Conservation (phyloP, 2,113 vertebrate species). For the Piaya cayana region DNA sequence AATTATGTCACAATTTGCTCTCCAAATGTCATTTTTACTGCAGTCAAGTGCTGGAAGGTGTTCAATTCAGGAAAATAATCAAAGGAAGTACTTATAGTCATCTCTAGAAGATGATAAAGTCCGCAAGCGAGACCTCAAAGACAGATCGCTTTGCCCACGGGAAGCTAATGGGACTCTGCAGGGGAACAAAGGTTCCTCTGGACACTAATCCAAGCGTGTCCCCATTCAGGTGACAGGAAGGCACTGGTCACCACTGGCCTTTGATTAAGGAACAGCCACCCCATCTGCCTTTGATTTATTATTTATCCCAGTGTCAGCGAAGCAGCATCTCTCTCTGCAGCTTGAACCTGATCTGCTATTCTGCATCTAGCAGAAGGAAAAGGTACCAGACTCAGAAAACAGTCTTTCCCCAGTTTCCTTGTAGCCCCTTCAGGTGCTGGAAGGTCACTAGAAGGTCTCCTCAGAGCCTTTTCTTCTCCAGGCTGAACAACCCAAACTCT, state of each 20-base stretch:
- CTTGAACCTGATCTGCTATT: neutral
- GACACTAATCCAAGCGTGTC: neutral
- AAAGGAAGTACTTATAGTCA: neutral
- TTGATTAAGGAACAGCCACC: neutral
- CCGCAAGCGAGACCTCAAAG: neutral
- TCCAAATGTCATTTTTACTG: slow-evolving; percentile 47
- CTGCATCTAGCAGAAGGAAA: neutral
- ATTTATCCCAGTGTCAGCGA: neutral
- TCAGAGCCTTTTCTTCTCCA: too few relatives aligned
- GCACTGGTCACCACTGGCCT: neutral
- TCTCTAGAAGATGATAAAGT: neutral
- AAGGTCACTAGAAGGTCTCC: too few relatives aligned
- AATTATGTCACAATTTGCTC: slow-evolving; percentile 30
- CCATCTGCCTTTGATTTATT: neutral
- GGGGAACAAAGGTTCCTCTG: neutral
- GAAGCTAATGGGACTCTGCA: neutral
- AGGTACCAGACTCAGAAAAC: too few relatives aligned
- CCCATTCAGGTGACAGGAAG: neutral
- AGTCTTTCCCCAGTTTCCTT: too few relatives aligned
- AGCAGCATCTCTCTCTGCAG: neutral
- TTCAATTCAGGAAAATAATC: neutral
- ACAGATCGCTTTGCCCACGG: neutral
- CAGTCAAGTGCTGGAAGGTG: neutral
- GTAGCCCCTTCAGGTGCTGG: too few relatives aligned
- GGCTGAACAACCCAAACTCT: too few relatives aligned